A percentile compares a stretch with the other conserved stretches of the same genome.
Evolutionary conservation across 2,888 invertebrate genomes (phyloP).

Genomic region (Temnothorax ravouxi): DNA sequence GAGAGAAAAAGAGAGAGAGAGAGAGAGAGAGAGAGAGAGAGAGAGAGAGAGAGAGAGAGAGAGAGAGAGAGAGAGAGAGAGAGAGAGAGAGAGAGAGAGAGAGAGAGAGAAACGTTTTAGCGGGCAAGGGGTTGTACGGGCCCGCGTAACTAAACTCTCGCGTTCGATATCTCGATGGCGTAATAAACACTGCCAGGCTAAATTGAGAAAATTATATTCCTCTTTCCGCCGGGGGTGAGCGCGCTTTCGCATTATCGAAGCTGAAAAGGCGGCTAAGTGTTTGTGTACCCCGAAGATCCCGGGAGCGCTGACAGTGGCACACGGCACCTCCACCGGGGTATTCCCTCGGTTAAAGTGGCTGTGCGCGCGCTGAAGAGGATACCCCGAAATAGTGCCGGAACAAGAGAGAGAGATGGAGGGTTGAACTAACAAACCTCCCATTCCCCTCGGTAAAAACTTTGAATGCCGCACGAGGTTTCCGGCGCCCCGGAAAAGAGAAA

Average conservation of each 20-base stretch:
- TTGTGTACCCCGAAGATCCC: constrained; percentile 50
- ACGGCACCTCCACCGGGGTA: constrained; percentile 10
- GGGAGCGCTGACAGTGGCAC: constrained; percentile 31
- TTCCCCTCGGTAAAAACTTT: constrained; percentile 29
- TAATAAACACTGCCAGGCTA: constrained; percentile 38
- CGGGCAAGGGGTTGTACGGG: not conserved
- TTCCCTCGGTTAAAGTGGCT: constrained; percentile 44
- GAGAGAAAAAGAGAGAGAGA: not conserved
- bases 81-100: not conserved
- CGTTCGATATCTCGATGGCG: constrained; percentile 41
- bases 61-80: not conserved
- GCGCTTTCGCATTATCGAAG: constrained; percentile 38
- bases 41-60: not conserved
- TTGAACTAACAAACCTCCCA: constrained; percentile 34
- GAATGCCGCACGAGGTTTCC: constrained; percentile 14
- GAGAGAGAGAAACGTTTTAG: not conserved
- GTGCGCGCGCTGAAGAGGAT: constrained; percentile 17
- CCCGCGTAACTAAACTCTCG: constrained; percentile 1
- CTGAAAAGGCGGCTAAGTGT: constrained; percentile 49
- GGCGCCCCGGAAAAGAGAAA: constrained; percentile 3
- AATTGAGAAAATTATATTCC: constrained; percentile 52
- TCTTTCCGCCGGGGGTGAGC: constrained; percentile 11
- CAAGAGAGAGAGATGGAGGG: not conserved
- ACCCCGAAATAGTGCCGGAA: not conserved
- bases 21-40: not conserved